Evolutionary conservation across 2,888 invertebrate species (phyloP), one percentile per base, ranked within the genome.

Genomic region (Eristalinus sepulchralis): DNA sequence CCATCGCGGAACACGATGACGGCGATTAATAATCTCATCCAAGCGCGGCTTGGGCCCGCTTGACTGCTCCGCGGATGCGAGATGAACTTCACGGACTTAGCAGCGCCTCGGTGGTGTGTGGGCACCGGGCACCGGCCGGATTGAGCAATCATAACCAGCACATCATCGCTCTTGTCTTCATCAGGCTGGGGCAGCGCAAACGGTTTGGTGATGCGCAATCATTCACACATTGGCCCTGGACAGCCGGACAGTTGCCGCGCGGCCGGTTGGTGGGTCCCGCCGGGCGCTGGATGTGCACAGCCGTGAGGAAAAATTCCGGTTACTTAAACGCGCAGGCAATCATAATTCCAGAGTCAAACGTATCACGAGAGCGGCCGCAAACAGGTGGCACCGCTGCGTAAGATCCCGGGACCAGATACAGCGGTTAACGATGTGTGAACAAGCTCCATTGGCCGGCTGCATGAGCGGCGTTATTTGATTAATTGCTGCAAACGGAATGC

Each of bases 391-490:
- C 71, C 71, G 66, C 81, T 85, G 84, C 84, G 84, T 85, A 81
- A 81, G 57, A 57, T 24, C 11, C 22, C 62, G 63, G 68, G 75
- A 71, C 70, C 64, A 62, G 80, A 67, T 64, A 80, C 81, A 76
- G 84, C 81, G 70, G 72, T 59, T 82, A 85, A 85, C 85, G 82
- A 85, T 82, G 85, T 85, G 85, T 85, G 82, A 85, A 85, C 85
- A 85, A 82, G 71, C 66, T 60, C 62, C 24, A 66, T 47, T 17
- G 57, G 53, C n/a, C 27, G 17, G 55, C 36, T 34, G 27, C 0
- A 17, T 17, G 63, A 47, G 36, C 24, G 9, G 64, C 27, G 67
- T 77, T 81, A 82, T 68, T 85, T 82, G 82, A 85, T 85, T 82
- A 85, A 82, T 82, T 77, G 77, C 77, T 27, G 73, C 66, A 53